Base-by-base conservation (phyloP, 1,140 invertebrate species). In the Rhynchophorus ferrugineus region DNA sequence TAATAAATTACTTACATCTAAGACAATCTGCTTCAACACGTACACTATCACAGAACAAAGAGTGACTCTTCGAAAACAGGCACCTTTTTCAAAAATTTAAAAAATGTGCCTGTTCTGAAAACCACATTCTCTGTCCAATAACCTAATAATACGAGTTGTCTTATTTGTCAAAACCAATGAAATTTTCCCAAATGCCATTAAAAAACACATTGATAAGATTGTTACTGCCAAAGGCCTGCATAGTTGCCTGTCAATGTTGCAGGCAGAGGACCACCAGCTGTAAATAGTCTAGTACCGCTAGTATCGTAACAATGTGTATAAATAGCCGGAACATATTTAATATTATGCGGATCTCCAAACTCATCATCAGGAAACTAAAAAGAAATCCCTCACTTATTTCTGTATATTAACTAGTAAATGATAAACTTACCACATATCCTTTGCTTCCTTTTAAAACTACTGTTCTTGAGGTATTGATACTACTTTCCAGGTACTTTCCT, bases 251-350 rank as follows among this genome's bases (percentile, higher is more conserved):
- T 87, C 9, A 95, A 71, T 54, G 87, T 90, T 24, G 89, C 87
- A 2, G 91, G 88, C 35, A 98, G 73, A 3, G 94, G 94, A 0
- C 94, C 94, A 17, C 94, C 94, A 34, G 92, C 94, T 0, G 91
- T 85, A 75, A 98, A 97, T 3, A 98, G 73, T 50, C 91, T 72
- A 5, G 91, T 95, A 17, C 91, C 91, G 42, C 84, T 90, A 57
- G 82, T 80, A 72, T 98, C 93, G 69, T 95, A 96, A 69, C 90
- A 93, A 67, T 97, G 94, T 1, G 93, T 95, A 68, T 97, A 98
- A 63, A 96, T 92, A 11, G 93, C 92, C 37, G 92, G 89, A 14
- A 87, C 86, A 67, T 92, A 90, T 69, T 90, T 89, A 1, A 86
- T 80, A 60, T 89, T 85, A 71, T 87, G 85, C 33, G 85, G 84